Base-by-base conservation (phyloP, 1,140 invertebrate species). In the Lepidostoma basale region DNA sequence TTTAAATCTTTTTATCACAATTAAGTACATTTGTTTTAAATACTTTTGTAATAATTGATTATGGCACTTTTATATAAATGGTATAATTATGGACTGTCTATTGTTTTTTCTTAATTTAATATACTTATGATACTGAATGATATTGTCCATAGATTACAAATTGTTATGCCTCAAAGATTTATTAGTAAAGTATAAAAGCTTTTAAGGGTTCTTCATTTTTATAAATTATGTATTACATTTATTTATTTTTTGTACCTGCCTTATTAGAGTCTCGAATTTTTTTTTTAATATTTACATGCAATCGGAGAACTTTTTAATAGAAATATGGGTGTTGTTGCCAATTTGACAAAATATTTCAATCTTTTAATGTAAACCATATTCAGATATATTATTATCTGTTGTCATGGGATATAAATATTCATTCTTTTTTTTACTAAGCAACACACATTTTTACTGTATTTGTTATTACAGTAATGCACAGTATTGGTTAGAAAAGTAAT, bases 91-190 rank as follows among this genome's bases (percentile, higher is more conserved):
- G 10, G 10, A 12, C 14, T n/a, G 10, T 36, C 14, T 9, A 12
- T 12, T 36, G 33, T 2, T 36, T 36, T 36, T 36, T 1, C 5
- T 36, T 9, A 36, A 36, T 2, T 36, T 36, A 2, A 36, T n/a
- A 3, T 36, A 12, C 14, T 9, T 56, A 56, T 36, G 30, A 39
- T 56, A 56, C 52, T 36, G 20, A 22, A 36, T 33, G 16, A 56
- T 56, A 20, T 36, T 14, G 8, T 33, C 28, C 28, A 22, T 22
- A 56, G 36, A 56, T 56, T 56, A 56, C 25, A 22, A 56, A 56
- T 36, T 56, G 52, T 56, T 56, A 56, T 56, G 28, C 30, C 33
- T 56, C 30, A 56, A 56, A 56, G 52, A 56, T 56, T 56, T 56
- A 56, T 56, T 56, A 33, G 16, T 56, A 49, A 14, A 33, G 22